Base-by-base conservation (phyloP, 92 coral and sea anemone species). In the Siderastrea radians region DNA sequence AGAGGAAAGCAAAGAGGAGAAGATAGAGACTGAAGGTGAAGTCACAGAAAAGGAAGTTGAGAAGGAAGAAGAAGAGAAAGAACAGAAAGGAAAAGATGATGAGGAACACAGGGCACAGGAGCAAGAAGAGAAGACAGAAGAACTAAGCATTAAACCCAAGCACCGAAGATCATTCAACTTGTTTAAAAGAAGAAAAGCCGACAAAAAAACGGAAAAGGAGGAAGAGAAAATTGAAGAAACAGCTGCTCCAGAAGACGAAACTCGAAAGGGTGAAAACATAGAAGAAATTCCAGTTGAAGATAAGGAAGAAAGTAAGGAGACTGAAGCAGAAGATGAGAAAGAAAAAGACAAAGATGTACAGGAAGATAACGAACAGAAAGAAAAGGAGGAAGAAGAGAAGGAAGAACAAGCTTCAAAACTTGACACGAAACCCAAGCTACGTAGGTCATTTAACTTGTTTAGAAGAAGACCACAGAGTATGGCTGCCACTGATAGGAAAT, bases 381-480 rank as follows among this genome's bases (percentile, higher is more conserved):
- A 44, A 38, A 66, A 71, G 47, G 72, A 19, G 16, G 60, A 79
- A 43, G 84, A 87, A 52, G 92, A 59, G 43, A 68, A 50, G 64
- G 59, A 19, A 3, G 91, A 84, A 77, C 83, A 83, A 74, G 81
- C 83, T 4, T 76, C 89, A 57, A 84, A 87, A 68, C 87, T 81
- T 17, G 66, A 88, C 71, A 74, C 88, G 3, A 89, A 88, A 81
- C 91, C 95, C 14, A 89, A 81, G 86, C 5, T 84, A 49, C 91
- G 95, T 38, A 88, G 78, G 60, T 60, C 70, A 45, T 82, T 90
- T 51, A 87, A 84, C 65, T 81, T 84, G 49, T 74, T 84, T n/a
- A 89, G 84, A 55, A 89, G 88, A 47, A 87, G 98, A 9, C 98
- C 98, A 3, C 90, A 79, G n/a, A 95, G 96, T 44, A 91, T 95